phyloP scores from a whole-genome alignment of 2,797 vertebrate species.

The Balearica regulorum region DNA sequence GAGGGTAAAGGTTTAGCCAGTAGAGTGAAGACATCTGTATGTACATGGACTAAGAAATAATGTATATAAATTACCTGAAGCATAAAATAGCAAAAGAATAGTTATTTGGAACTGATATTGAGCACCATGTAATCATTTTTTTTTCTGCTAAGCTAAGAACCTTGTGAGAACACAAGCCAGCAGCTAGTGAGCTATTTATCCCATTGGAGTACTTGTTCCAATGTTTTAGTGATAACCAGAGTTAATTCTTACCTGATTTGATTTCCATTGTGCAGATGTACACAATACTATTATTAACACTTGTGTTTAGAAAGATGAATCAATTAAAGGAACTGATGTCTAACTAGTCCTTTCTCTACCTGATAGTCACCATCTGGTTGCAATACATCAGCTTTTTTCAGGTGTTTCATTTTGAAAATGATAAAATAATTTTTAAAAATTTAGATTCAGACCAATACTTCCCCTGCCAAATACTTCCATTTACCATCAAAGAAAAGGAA shows the following conservation, averaged over 20 bases:
- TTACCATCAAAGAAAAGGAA: background rate
- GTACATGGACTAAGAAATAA: background rate
- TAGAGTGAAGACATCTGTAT: background rate
- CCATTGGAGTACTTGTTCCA: background rate
- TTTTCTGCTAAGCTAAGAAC: background rate
- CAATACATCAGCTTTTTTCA: background rate
- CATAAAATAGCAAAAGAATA: background rate
- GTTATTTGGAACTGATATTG: background rate
- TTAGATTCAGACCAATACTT: background rate
- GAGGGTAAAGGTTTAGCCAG: background rate
- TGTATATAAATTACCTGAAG: background rate
- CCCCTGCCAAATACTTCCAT: background rate
- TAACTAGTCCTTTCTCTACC: background rate
- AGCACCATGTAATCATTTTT: background rate
- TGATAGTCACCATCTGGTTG: background rate
- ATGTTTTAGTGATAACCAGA: background rate
- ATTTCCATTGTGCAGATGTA: background rate
- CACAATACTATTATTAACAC: background rate
- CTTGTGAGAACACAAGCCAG: background rate
- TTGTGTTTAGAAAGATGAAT: background rate
- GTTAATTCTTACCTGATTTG: background rate
- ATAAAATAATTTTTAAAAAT: background rate
- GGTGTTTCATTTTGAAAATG: background rate
- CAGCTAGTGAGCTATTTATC: background rate
- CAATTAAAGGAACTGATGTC: background rate